Evolutionary conservation across 2,888 invertebrate genomes (phyloP).

Genomic region (Stenodera caucasica): DNA sequence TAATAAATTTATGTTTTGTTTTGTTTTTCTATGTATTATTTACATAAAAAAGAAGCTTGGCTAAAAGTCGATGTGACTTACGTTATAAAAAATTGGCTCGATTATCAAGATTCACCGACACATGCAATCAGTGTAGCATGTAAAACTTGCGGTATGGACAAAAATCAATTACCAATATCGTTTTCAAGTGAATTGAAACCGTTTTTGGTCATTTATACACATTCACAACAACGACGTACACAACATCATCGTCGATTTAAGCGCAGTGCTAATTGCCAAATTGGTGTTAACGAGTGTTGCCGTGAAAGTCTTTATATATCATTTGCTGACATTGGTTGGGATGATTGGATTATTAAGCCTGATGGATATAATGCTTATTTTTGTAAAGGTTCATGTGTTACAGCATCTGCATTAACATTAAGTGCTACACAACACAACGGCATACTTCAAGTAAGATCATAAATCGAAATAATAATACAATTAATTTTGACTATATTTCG

Average conservation of each 20-base stretch:
- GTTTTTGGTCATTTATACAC: constrained; percentile 78
- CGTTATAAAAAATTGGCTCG: constrained; percentile 76
- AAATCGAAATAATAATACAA: background rate
- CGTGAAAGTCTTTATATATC: constrained; percentile 80
- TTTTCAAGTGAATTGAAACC: constrained; percentile 71
- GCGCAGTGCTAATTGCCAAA: constrained; percentile 69
- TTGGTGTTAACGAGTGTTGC: constrained; percentile 76
- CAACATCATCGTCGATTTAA: constrained; percentile 44
- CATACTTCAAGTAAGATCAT: constrained; percentile 68
- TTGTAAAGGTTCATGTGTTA: constrained; percentile 79
- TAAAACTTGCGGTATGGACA: constrained; percentile 71
- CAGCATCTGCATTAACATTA: constrained; percentile 70
- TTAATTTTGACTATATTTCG: constrained; percentile 4
- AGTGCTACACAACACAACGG: constrained; percentile 70
- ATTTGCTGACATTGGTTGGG: constrained; percentile 85
- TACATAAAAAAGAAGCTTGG: constrained; percentile 68
- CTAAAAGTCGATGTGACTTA: constrained; percentile 77
- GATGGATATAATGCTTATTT: constrained; percentile 85
- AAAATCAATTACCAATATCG: constrained; percentile 68
- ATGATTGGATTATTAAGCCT: constrained; percentile 84
- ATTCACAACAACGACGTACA: constrained; percentile 65
- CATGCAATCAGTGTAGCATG: constrained; percentile 78
- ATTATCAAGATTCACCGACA: constrained; percentile 65
- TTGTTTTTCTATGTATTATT: too few species aligned
- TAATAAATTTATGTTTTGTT: too few species aligned